These are phyloP conservation scores for Papilio polytes DNA, from an alignment of 1,140 invertebrate genomes.

Conservation along the genomic window DNA sequence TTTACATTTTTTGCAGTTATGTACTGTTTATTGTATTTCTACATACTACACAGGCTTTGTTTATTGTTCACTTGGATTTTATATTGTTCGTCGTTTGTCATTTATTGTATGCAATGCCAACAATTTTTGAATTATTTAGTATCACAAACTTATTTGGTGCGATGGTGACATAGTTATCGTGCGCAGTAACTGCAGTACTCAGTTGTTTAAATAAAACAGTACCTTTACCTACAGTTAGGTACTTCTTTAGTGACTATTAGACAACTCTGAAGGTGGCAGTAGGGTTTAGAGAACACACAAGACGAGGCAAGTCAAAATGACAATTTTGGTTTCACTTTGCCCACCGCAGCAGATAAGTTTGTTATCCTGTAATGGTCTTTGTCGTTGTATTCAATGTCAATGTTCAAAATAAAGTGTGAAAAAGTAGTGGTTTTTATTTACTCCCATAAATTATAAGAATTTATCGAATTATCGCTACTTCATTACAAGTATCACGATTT, in stretches of 20 bases:
- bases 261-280: too few relatives aligned
- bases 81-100: neutral
- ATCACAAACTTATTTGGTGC: neutral
- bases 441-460: neutral
- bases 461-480: neutral
- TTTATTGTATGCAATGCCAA: neutral
- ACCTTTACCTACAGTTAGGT: too few relatives aligned
- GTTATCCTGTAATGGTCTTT: neutral
- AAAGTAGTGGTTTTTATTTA: constrained; percentile 12
- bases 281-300: neutral
- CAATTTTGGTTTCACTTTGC: neutral
- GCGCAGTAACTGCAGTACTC: neutral
- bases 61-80: neutral
- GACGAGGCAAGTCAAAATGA: neutral
- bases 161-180: neutral
- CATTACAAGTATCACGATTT: too few relatives aligned
- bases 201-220: too few relatives aligned
- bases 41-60: neutral
- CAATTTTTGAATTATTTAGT: neutral
- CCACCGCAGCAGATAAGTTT: neutral
- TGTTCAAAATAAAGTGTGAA: constrained; percentile 26
- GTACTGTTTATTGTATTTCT: neutral
- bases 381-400: constrained; percentile 8
- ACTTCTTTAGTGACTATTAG: too few relatives aligned
- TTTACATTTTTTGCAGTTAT: neutral